Evolutionary conservation across 2,797 vertebrate species (phyloP).

Genomic region (Xyrichtys novacula): DNA sequence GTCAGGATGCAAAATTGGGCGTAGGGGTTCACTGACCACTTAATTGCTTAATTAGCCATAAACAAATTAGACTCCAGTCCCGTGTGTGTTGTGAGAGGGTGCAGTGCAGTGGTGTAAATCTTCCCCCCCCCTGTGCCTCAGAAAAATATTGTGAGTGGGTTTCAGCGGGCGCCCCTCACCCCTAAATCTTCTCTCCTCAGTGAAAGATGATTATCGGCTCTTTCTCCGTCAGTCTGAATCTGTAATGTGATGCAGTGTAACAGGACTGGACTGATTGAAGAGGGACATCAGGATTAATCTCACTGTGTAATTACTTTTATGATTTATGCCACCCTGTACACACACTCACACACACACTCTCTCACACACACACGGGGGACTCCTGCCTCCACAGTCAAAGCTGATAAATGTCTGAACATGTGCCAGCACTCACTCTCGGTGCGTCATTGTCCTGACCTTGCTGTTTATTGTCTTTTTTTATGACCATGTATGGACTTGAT

Average conservation of each 20-base stretch:
- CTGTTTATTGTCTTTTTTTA: constrained; percentile 45
- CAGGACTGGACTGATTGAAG: constrained; percentile 77
- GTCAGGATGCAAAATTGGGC: constrained; percentile 25
- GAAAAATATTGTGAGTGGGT: constrained; percentile 18
- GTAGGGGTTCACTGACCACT: constrained; percentile 38
- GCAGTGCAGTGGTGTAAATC: constrained; percentile 31
- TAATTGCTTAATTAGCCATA: constrained; percentile 70
- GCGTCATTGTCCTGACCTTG: constrained; percentile 42
- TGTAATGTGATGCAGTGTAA: constrained; percentile 65
- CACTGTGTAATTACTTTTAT: constrained; percentile 81
- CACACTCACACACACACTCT: constrained; percentile 35
- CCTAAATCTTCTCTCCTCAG: constrained; percentile 59
- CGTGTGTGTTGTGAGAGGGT: constrained; percentile 34
- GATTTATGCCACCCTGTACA: constrained; percentile 71
- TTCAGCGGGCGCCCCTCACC: constrained; percentile 37
- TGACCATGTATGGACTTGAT: constrained; percentile 1
- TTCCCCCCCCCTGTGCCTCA: constrained; percentile 3
- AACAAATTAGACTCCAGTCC: constrained; percentile 62
- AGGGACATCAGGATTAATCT: constrained; percentile 80
- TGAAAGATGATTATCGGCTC: constrained; percentile 72
- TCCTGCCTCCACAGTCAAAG: constrained; percentile 1
- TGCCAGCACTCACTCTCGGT: constrained; percentile 25
- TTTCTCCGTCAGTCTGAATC: constrained; percentile 39
- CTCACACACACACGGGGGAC: not conserved
- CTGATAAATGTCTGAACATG: constrained; percentile 18